Evolutionary conservation across 1,140 invertebrate species (phyloP), one percentile per base, ranked within the genome.

Genomic region (Coenobita brevimanus): DNA sequence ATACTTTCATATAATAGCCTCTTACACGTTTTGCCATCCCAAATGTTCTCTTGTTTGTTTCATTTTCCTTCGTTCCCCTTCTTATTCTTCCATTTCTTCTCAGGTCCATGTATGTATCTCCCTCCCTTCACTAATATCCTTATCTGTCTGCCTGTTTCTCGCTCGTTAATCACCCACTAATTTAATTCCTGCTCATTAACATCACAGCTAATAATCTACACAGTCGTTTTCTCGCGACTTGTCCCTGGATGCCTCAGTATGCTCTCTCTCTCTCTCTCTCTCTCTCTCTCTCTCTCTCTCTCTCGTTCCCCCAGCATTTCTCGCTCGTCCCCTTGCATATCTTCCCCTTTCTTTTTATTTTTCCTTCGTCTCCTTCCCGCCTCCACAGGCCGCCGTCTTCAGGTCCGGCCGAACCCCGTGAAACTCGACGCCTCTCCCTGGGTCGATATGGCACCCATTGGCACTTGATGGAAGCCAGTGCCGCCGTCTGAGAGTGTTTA

Each of bases 401-500:
- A n/a, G n/a, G n/a, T n/a, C n/a, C n/a, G n/a, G n/a, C n/a, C n/a
- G n/a, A n/a, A n/a, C n/a, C n/a, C 27, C 46, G 46, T 50, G 46
- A 50, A 50, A 50, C 46, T 50, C 6, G 17, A 50, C 46, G 6
- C 46, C n/a, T n/a, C n/a, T n/a, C n/a, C 82, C 82, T 60, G 43
- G 36, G 84, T 80, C 84, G 84, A 87, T 87, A 57, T 80, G 84
- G 38, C 75, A 30, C 84, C 79, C 84, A 80, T 87, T 80, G 84
- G 84, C 84, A 80, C 84, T 87, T 87, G 84, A 87, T 87, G 67
- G 76, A 80, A 69, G 46, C 84, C 75, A 87, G 84, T 38, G 82
- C 46, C 71, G 46, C 38, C 46, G 50, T 43, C 33, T 83, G 67
- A n/a, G 76, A 43, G 60, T 79, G 57, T 87, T 87, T 80, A 87